Conservation (phyloP, 1,140 invertebrate species). For the Euura lappo region DNA sequence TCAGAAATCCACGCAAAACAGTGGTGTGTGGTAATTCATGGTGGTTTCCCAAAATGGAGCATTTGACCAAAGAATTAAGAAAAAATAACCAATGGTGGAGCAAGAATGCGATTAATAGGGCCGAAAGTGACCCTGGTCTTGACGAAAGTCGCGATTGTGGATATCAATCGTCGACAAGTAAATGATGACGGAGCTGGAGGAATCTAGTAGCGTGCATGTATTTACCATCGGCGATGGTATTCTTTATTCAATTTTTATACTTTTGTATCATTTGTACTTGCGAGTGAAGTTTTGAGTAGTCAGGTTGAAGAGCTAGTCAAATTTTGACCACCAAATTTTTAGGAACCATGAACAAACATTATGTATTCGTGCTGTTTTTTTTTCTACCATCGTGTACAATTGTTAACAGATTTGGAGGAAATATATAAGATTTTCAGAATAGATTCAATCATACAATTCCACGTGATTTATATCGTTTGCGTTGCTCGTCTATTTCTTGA, state of each 20-base stretch:
- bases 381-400: background rate
- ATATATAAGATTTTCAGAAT: slow-evolving; percentile 8
- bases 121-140: slow-evolving; percentile 24
- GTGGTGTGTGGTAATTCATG: slow-evolving; percentile 28
- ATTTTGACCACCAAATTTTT: background rate
- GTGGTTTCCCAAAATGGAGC: slow-evolving; percentile 38
- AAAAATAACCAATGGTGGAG: slow-evolving; percentile 30
- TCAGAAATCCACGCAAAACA: slow-evolving; percentile 16
- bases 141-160: slow-evolving; percentile 43
- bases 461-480: background rate
- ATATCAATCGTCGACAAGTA: slow-evolving; percentile 47
- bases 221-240: background rate
- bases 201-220: background rate
- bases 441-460: background rate
- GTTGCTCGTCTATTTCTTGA: slow-evolving; percentile 12
- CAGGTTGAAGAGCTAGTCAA: background rate
- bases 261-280: slow-evolving; percentile 9
- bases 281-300: background rate
- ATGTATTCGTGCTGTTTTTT: background rate
- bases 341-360: background rate
- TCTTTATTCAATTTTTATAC: background rate
- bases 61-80: slow-evolving; percentile 34
- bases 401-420: slow-evolving; percentile 13
- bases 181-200: slow-evolving; percentile 26
- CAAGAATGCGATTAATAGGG: slow-evolving; percentile 23